Evolutionary conservation across 2,113 vertebrate genomes (phyloP).

Genomic region (Camarhynchus parvulus): DNA sequence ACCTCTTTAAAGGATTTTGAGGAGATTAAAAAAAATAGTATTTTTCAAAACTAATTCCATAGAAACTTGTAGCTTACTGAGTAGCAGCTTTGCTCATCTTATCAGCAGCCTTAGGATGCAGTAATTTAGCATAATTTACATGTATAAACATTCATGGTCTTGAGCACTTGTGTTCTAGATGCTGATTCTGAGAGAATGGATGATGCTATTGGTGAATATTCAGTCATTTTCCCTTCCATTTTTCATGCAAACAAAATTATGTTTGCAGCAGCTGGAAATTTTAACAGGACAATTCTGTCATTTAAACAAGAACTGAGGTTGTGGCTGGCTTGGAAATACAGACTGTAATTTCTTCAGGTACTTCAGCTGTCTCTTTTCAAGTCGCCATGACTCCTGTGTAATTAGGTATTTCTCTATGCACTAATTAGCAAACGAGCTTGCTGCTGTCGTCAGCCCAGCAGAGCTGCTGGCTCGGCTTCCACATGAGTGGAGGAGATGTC

Average conservation of each 20-base stretch:
- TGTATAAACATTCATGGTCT: background rate
- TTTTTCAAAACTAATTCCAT: background rate
- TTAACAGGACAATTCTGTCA: background rate
- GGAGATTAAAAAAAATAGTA: background rate
- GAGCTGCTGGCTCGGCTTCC: background rate
- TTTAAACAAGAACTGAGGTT: background rate
- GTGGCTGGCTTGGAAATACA: background rate
- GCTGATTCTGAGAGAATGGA: background rate
- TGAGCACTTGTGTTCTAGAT: background rate
- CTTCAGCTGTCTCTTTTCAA: background rate
- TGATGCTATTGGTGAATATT: background rate
- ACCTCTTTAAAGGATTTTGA: background rate
- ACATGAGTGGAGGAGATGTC: background rate
- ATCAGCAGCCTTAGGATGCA: background rate
- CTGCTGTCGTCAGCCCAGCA: background rate
- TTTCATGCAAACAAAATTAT: background rate
- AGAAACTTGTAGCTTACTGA: background rate
- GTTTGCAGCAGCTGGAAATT: background rate
- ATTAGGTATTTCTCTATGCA: background rate
- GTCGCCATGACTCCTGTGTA: background rate
- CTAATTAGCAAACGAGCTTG: background rate
- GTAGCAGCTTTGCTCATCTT: background rate
- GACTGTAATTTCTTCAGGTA: background rate
- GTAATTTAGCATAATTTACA: background rate
- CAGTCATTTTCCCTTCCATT: background rate